Evolutionary conservation across 2,113 vertebrate genomes (phyloP).

Genomic region (Mungos mungo): DNA sequence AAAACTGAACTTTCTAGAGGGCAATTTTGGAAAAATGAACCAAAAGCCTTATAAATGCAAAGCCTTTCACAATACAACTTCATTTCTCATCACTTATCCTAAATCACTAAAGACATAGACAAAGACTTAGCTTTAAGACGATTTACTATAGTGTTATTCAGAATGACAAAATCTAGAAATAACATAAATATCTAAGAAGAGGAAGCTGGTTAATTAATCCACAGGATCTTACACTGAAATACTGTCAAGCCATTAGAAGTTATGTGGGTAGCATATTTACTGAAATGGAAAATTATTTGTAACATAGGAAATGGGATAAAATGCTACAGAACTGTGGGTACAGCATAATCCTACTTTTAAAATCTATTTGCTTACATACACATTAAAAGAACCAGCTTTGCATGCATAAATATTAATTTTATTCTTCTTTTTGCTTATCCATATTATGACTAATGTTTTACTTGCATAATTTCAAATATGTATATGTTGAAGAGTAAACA

Average conservation of each 20-base stretch:
- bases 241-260: not conserved
- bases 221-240: slow-evolving; percentile 31
- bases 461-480: not conserved
- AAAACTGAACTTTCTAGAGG: slow-evolving; percentile 27
- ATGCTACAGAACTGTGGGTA: not conserved
- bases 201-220: slow-evolving; percentile 19
- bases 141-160: not conserved
- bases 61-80: slow-evolving; percentile 17
- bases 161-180: slow-evolving; percentile 25
- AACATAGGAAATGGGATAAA: slow-evolving; percentile 12
- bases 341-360: slow-evolving; percentile 27
- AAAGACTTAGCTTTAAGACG: slow-evolving; percentile 35
- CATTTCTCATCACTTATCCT: not conserved
- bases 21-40: slow-evolving; percentile 24
- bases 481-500: not conserved
- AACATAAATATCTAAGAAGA: slow-evolving; percentile 3
- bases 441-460: not conserved
- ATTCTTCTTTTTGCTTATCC: not conserved
- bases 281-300: slow-evolving; percentile 8
- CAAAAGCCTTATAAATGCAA: slow-evolving; percentile 37
- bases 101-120: not conserved
- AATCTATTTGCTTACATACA: not conserved
- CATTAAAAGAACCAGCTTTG: not conserved
- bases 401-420: slow-evolving; percentile 7
- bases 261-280: not conserved